Evolutionary conservation across 2,888 invertebrate species (phyloP).

Genomic region (Acleris emargana): DNA sequence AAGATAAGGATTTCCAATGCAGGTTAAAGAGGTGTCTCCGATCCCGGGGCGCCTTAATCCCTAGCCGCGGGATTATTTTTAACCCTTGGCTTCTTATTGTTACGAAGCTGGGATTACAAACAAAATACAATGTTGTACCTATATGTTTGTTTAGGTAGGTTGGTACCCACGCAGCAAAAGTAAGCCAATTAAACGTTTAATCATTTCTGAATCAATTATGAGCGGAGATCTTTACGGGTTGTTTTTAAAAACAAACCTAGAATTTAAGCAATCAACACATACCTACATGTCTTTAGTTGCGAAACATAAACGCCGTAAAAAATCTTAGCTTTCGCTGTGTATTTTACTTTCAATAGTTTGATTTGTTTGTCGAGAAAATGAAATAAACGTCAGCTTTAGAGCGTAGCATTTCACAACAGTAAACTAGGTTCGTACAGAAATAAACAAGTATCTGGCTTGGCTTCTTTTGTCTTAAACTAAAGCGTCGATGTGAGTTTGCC

Average conservation of each 20-base stretch:
- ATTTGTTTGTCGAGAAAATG: not conserved
- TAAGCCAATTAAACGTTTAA: not conserved
- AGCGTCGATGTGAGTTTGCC: conserved; percentile 23
- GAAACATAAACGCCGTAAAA: not conserved
- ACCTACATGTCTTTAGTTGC: not conserved
- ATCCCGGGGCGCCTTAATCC: conserved; percentile 57
- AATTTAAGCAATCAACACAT: no score
- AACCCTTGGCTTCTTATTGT: conserved; percentile 54
- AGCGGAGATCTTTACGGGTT: not conserved
- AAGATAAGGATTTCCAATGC: conserved; percentile 45
- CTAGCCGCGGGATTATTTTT: conserved; percentile 63
- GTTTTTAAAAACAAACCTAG: not conserved
- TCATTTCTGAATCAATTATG: not conserved
- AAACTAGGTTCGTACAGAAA: conserved; percentile 1
- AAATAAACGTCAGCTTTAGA: conserved; percentile 1
- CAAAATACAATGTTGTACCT: conserved; percentile 1
- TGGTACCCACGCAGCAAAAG: not conserved
- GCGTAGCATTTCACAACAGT: conserved; percentile 10
- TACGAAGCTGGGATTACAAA: conserved; percentile 43
- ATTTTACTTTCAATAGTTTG: not conserved
- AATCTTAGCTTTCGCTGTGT: conserved; percentile 1
- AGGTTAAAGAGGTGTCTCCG: conserved; percentile 58
- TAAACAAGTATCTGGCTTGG: conserved; percentile 13
- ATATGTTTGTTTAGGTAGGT: conserved; percentile 2
- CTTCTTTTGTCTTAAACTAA: conserved; percentile 30